Conservation (phyloP, 2,113 vertebrate species). For the Cyanistes caeruleus region DNA sequence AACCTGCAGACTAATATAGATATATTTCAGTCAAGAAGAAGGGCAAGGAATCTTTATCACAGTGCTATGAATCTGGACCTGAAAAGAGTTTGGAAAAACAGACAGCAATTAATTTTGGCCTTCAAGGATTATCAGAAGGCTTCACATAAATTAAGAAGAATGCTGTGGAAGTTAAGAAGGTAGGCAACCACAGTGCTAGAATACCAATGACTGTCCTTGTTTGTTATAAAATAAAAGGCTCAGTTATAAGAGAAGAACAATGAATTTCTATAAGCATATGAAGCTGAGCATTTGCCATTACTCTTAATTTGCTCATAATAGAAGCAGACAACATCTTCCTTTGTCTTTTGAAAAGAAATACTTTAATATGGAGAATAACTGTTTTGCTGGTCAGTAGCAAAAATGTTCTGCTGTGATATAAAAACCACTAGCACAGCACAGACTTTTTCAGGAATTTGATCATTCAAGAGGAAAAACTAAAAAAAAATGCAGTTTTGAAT, state of each 20-base stretch:
- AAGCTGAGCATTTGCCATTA: slow-evolving; percentile 34
- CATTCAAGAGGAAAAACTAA: not conserved
- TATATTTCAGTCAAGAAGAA: slow-evolving; percentile 66
- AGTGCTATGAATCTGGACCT: slow-evolving; percentile 39
- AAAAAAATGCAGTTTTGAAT: not conserved
- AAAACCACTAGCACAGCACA: not conserved
- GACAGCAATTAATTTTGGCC: slow-evolving; percentile 67
- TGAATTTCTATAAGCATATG: slow-evolving; percentile 9
- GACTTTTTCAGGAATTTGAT: not conserved
- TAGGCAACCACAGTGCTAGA: slow-evolving; percentile 36
- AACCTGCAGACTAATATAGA: slow-evolving; percentile 58
- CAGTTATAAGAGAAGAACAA: slow-evolving; percentile 4
- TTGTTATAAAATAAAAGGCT: slow-evolving; percentile 47
- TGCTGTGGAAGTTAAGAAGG: slow-evolving; percentile 57
- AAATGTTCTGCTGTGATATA: not conserved
- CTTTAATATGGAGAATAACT: not conserved
- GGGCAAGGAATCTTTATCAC: slow-evolving; percentile 58
- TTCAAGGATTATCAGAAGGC: slow-evolving; percentile 67
- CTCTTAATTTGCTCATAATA: slow-evolving; percentile 54
- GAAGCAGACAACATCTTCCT: slow-evolving; percentile 25
- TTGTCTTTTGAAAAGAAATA: slow-evolving; percentile 28
- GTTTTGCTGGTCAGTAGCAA: not conserved
- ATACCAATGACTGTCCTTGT: slow-evolving; percentile 62
- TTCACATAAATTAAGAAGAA: slow-evolving; percentile 67
- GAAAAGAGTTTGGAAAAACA: slow-evolving; percentile 56